phyloP scores from a whole-genome alignment of 2,888 invertebrate genomes.

The Pharmacophagus antenor region DNA sequence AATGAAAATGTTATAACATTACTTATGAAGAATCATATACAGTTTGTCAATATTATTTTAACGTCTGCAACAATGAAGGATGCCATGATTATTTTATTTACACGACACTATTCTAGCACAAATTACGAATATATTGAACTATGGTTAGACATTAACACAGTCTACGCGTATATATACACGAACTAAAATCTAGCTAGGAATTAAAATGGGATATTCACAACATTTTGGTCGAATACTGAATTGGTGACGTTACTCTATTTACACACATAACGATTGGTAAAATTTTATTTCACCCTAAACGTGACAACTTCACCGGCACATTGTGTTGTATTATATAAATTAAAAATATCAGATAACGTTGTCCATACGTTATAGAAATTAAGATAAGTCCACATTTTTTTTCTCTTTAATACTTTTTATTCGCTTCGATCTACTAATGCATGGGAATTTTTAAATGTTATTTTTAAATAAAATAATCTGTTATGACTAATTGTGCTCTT shows the following conservation, averaged over 20 bases:
- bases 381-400: too few relatives aligned
- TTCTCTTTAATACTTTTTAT: too few relatives aligned
- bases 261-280: conserved; percentile 36
- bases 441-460: too few relatives aligned
- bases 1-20: too few relatives aligned
- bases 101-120: conserved; percentile 34
- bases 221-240: conserved; percentile 69
- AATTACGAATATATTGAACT: conserved; percentile 41
- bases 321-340: neutral
- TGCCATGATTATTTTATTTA: conserved; percentile 33
- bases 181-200: conserved; percentile 29
- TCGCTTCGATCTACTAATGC: too few relatives aligned
- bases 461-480: too few relatives aligned
- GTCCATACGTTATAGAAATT: too few relatives aligned
- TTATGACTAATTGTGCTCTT: too few relatives aligned
- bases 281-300: conserved; percentile 28
- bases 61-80: neutral
- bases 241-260: conserved; percentile 48
- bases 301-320: neutral
- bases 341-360: neutral
- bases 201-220: conserved; percentile 55
- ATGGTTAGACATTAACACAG: conserved; percentile 31
- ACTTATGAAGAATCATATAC: neutral
- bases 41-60: neutral
- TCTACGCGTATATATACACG: conserved; percentile 23